Percentiles rank a stretch among this genome's conserved stretches.
Evolutionary conservation across 2,888 invertebrate genomes (phyloP).

Genomic region (Platycnemis pennipes): DNA sequence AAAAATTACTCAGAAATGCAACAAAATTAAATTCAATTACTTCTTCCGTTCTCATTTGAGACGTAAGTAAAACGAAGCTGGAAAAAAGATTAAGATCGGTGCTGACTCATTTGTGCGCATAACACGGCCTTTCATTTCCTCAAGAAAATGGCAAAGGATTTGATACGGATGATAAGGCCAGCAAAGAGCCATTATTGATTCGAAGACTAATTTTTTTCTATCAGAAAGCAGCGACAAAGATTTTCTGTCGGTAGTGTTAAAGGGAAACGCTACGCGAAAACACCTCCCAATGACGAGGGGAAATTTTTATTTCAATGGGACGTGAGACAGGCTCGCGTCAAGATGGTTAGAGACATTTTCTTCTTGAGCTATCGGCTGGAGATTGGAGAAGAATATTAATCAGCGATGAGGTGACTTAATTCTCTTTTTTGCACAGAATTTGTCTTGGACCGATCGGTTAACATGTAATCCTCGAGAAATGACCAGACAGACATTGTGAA

Average conservation of each 20-base stretch:
- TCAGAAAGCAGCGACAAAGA: too few relatives aligned
- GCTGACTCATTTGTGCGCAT: too few relatives aligned
- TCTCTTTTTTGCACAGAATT: not conserved
- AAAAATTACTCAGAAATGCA: too few relatives aligned
- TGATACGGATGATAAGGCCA: not conserved
- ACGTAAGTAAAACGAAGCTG: too few relatives aligned
- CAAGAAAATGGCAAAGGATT: not conserved
- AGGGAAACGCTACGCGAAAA: not conserved
- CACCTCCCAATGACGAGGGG: not conserved
- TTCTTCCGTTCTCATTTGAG: too few relatives aligned
- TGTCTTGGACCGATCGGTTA: not conserved
- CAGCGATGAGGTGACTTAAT: not conserved
- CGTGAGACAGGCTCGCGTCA: not conserved
- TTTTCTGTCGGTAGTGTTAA: not conserved
- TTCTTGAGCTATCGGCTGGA: not conserved
- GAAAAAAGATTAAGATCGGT: too few relatives aligned
- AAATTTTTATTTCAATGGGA: not conserved
- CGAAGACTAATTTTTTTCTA: not conserved
- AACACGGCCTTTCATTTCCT: not conserved
- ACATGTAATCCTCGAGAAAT: not conserved
- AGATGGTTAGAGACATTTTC: constrained; percentile 1
- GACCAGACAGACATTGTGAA: not conserved
- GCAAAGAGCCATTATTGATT: not conserved
- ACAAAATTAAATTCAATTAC: too few relatives aligned
- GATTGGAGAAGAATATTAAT: constrained; percentile 15